A percentile compares a stretch with the other conserved stretches of the same genome.
Conservation (phyloP, 1,140 invertebrate species). For the Panagrolaimus sp. region DNA sequence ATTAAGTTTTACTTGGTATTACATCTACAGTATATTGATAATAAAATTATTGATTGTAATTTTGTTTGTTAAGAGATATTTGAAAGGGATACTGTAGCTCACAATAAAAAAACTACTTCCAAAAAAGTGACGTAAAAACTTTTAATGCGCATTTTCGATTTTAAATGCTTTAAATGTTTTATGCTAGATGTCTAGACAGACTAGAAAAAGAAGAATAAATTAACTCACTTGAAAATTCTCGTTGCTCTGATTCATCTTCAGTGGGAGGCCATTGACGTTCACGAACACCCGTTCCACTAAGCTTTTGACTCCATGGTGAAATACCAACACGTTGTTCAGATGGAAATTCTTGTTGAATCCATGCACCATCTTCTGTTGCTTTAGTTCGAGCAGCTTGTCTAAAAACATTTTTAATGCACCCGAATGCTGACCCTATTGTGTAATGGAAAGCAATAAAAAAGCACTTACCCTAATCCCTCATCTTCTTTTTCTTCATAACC, state of each 20-base stretch:
- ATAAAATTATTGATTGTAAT: no score
- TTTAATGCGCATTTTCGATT: no score
- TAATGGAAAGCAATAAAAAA: no score
- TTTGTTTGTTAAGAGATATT: no score
- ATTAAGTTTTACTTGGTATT: no score
- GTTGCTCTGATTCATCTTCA: slow-evolving; percentile 20
- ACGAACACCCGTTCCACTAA: slow-evolving; percentile 22
- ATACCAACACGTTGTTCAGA: neutral
- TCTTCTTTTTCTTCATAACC: slow-evolving; percentile 43
- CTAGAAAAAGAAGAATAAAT: neutral
- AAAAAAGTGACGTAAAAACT: no score
- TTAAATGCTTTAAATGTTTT: no score
- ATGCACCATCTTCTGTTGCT: slow-evolving; percentile 22
- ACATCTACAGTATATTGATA: no score
- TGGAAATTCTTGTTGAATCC: slow-evolving; percentile 26
- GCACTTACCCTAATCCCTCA: slow-evolving; percentile 30
- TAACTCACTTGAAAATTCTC: slow-evolving; percentile 12
- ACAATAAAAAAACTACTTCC: no score
- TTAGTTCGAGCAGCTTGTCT: slow-evolving; percentile 22
- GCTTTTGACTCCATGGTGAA: slow-evolving; percentile 24
- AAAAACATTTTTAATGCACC: slow-evolving; percentile 19
- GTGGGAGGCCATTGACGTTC: slow-evolving; percentile 38
- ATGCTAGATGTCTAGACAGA: no score
- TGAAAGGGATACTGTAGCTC: no score
- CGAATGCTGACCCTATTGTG: no score